These are phyloP conservation scores for Aplochiton taeniatus DNA, from an alignment of 2,797 vertebrate species.

Conservation along the genomic window DNA sequence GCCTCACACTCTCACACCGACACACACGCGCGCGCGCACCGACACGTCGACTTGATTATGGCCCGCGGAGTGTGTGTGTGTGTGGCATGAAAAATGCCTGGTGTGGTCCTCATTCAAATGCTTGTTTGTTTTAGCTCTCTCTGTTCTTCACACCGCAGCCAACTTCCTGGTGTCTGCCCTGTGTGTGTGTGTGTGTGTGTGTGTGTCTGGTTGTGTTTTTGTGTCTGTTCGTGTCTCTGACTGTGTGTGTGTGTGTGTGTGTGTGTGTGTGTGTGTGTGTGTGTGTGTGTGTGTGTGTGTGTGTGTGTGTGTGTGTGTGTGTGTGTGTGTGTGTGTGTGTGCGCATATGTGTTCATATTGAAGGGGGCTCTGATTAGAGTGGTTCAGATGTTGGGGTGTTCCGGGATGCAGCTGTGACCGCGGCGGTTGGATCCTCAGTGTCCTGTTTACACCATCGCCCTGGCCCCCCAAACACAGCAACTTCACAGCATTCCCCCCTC, in stretches of 20 bases:
- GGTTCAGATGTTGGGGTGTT: background rate
- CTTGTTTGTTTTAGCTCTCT: background rate
- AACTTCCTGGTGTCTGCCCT: background rate
- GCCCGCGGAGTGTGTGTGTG: background rate
- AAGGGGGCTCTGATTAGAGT: background rate
- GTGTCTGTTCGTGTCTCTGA: background rate
- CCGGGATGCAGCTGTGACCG: conserved; percentile 4
- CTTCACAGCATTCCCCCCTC: background rate
- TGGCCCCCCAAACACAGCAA: background rate
- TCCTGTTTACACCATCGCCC: background rate
- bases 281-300: conserved; percentile 2
- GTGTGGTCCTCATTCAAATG: background rate
- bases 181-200: background rate
- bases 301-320: background rate
- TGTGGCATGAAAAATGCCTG: background rate
- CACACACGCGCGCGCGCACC: conserved; percentile 16
- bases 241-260: background rate
- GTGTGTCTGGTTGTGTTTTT: background rate
- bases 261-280: background rate
- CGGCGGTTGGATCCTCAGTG: background rate
- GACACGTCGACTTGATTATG: conserved; percentile 3
- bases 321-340: background rate
- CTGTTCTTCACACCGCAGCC: background rate
- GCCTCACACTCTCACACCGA: background rate
- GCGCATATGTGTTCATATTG: background rate